Conservation (phyloP, 1,140 invertebrate species). For the Fopius arisanus region DNA sequence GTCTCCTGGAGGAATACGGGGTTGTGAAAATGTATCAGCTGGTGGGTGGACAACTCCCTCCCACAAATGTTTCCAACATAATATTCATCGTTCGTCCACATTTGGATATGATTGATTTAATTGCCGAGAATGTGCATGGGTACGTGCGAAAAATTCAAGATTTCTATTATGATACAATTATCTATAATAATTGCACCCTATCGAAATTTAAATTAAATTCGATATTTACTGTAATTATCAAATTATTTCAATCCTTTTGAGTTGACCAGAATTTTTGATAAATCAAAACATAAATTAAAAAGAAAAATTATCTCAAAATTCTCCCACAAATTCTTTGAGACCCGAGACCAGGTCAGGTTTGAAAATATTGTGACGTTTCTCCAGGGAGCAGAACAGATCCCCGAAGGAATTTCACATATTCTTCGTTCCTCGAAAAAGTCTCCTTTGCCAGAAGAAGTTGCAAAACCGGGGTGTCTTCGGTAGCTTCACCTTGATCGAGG, state of each 20-base stretch:
- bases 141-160: too few species aligned
- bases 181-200: neutral
- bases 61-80: slow-evolving; percentile 79
- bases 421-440: slow-evolving; percentile 88
- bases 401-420: slow-evolving; percentile 79
- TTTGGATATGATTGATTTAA: slow-evolving; percentile 83
- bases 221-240: too few species aligned
- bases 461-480: slow-evolving; percentile 83
- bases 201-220: too few species aligned
- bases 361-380: neutral
- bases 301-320: too few species aligned
- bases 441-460: slow-evolving; percentile 85
- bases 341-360: too few species aligned
- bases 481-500: slow-evolving; percentile 80
- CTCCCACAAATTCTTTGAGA: too few species aligned
- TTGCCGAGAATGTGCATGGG: slow-evolving; percentile 84
- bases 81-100: slow-evolving; percentile 90
- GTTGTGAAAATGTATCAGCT: slow-evolving; percentile 83
- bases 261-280: too few species aligned
- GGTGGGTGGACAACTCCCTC: slow-evolving; percentile 71
- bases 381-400: slow-evolving; percentile 55
- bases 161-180: too few species aligned
- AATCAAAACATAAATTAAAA: too few species aligned
- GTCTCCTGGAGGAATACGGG: slow-evolving; percentile 79
- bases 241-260: too few species aligned